These are phyloP conservation scores for Gymnosoma rotundatum DNA, from an alignment of 2,888 invertebrate species.

Conservation along the genomic window DNA sequence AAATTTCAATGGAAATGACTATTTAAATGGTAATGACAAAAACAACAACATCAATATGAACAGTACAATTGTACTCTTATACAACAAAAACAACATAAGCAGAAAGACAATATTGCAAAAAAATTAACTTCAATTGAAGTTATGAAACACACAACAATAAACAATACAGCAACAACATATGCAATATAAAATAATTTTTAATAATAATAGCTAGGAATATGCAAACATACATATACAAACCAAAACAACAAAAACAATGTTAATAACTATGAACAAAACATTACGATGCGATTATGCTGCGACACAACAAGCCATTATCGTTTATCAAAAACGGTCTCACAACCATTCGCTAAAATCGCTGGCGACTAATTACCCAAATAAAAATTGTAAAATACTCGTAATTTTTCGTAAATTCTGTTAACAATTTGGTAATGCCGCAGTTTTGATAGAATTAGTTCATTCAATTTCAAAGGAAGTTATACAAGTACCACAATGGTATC, in stretches of 20 bases:
- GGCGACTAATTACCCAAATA: slow-evolving; percentile 75
- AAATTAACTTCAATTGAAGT: neutral
- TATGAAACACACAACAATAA: slow-evolving; percentile 26
- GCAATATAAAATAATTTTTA: slow-evolving; percentile 48
- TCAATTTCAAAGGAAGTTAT: no score
- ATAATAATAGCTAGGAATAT: slow-evolving; percentile 19
- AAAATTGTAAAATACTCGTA: slow-evolving; percentile 71
- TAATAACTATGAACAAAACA: neutral
- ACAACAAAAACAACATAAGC: no score
- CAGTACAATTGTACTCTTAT: no score
- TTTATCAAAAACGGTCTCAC: slow-evolving; percentile 74
- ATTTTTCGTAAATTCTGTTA: slow-evolving; percentile 21
- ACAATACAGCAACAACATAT: slow-evolving; percentile 32
- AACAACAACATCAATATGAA: no score
- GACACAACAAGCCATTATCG: slow-evolving; percentile 78
- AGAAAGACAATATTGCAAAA: no score
- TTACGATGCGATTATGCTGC: slow-evolving; percentile 49
- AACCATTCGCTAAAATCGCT: slow-evolving; percentile 62
- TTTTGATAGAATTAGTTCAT: no score
- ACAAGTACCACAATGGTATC: no score
- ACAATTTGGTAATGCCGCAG: no score
- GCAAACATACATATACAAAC: neutral
- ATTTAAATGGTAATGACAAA: slow-evolving; percentile 48
- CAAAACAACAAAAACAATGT: slow-evolving; percentile 5
- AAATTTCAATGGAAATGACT: slow-evolving; percentile 70